Evolutionary conservation across 1,140 invertebrate genomes (phyloP), one percentile per base, ranked within the genome.

Genomic region (Sinonovacula constricta): DNA sequence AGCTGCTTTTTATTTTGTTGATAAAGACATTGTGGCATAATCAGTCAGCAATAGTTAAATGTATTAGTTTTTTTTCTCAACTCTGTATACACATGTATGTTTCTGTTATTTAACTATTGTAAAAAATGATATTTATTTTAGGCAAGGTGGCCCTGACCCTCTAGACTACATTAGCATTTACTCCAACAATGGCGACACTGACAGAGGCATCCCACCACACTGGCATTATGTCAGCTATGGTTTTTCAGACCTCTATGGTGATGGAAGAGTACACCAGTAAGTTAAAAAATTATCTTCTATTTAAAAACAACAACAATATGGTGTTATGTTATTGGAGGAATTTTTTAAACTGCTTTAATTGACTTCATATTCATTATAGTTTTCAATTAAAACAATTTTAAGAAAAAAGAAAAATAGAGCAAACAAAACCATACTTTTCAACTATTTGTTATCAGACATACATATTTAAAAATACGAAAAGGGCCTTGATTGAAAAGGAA

Each of bases 151-250:
- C 31, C 95, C 96, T 24, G 97, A 98, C 92, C 97, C 97, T 15
- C 90, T 99, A 62, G 97, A 99, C 91, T 98, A 98, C 87, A 97
- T 99, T 79, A 97, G 95, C 84, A 98, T 98, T 95, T 99, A 97
- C 91, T 93, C 94, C 84, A 97, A 97, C 91, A 93, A 94, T 54
- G 97, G 97, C 0, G 93, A 94, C 80, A 92, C 93, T 15, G 93
- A 94, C 59, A 92, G 94, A 76, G 93, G 94, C 66, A 94, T 98
- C 66, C 95, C 96, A 26, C 94, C 96, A 1, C 97, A 99, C 89
- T 98, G 97, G 97, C 97, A 98, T 91, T 98, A 98, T 88, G 93
- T 98, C 28, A 97, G 96, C 87, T 97, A 97, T 90, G 97, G 97
- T 0, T 91, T 98, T 7, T 97, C 96, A n/a, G 97, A 99, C 92